Percentiles rank a stretch among this genome's conserved stretches.
Conservation (phyloP, 2,797 vertebrate genomes). For the Sebastes nivosus region DNA sequence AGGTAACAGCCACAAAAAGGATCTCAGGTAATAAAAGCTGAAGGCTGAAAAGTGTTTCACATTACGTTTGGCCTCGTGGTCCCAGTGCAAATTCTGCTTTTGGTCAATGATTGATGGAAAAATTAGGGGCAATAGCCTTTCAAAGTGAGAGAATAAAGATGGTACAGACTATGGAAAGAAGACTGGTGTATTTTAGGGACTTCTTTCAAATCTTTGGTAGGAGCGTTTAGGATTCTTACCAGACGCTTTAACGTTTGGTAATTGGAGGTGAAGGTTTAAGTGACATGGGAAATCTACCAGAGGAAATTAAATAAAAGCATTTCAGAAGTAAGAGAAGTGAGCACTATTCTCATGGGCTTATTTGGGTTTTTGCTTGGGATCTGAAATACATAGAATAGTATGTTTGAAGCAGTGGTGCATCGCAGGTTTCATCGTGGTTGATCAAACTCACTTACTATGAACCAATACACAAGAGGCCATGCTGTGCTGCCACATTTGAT, state of each 20-base stretch:
- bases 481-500: neutral
- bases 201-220: neutral
- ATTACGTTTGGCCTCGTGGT: neutral
- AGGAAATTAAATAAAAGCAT: neutral
- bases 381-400: neutral
- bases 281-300: conserved; percentile 4
- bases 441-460: neutral
- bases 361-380: neutral
- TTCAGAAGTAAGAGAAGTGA: neutral
- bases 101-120: neutral
- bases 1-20: neutral
- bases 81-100: neutral
- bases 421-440: neutral
- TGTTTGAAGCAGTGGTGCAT: neutral
- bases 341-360: neutral
- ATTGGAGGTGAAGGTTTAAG: neutral
- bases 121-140: neutral
- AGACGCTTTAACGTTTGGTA: neutral
- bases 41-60: neutral
- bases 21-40: neutral
- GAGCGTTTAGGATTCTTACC: neutral
- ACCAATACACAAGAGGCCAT: neutral
- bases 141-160: neutral
- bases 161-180: neutral
- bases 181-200: neutral